Conservation (phyloP, 1,140 invertebrate genomes). For the Drosophila oshimai region DNA sequence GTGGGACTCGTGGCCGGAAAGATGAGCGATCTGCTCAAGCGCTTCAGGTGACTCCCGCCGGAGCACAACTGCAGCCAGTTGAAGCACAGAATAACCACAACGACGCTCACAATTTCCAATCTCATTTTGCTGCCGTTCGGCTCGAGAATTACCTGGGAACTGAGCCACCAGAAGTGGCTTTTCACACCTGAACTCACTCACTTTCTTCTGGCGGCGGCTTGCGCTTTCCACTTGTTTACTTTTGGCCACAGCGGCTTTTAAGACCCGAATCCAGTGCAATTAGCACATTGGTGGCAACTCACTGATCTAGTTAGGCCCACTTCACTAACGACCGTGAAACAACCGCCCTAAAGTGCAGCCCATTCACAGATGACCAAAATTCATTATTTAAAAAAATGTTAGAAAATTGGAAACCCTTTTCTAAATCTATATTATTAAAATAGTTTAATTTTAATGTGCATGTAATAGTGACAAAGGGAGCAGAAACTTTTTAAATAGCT, state of each 20-base stretch:
- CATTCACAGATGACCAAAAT: no score
- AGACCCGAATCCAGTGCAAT: constrained; percentile 53
- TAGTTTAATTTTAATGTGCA: no score
- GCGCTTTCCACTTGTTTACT: constrained; percentile 38
- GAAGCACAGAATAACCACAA: background rate
- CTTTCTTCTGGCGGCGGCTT: constrained; percentile 43
- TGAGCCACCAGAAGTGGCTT: background rate
- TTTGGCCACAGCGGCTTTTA: background rate
- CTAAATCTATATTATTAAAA: no score
- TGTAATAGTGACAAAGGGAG: no score
- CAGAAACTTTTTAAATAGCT: no score
- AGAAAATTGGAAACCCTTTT: no score
- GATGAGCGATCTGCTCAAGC: constrained; percentile 66
- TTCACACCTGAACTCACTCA: constrained; percentile 52
- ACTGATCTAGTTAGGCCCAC: constrained; percentile 38
- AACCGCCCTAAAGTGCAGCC: background rate
- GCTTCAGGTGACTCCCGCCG: constrained; percentile 20
- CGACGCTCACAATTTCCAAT: background rate
- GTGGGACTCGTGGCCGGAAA: constrained; percentile 76
- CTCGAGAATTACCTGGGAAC: constrained; percentile 25
- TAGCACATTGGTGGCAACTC: constrained; percentile 41
- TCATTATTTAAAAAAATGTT: no score
- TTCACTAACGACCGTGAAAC: constrained; percentile 41
- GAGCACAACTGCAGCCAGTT: background rate
- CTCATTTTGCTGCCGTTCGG: constrained; percentile 31